phyloP scores from a whole-genome alignment of 2,113 vertebrate genomes.

The Trematocara unimaculatum region DNA sequence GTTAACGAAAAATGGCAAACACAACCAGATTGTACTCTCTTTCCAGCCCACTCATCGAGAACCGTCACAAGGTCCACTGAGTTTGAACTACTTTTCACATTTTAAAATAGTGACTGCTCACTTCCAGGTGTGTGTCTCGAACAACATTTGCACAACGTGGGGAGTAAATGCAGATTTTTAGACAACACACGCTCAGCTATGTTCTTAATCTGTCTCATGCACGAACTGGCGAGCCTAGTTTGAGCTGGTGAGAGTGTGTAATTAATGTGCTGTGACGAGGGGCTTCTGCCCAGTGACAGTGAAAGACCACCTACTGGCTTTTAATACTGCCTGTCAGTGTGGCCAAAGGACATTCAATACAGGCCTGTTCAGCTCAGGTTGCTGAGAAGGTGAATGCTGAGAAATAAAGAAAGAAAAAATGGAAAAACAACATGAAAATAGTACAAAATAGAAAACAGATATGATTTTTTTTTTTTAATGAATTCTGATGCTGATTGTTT shows the following conservation, averaged over 20 bases:
- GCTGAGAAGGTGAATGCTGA: constrained; percentile 5
- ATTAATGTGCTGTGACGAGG: constrained; percentile 67
- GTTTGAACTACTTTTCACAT: constrained; percentile 42
- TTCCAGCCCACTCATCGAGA: constrained; percentile 7
- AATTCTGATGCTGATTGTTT: not conserved
- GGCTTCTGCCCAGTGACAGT: constrained; percentile 66
- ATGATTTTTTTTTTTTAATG: not conserved
- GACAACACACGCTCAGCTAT: not conserved
- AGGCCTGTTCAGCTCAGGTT: constrained; percentile 29
- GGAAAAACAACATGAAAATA: not conserved
- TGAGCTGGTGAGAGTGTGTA: constrained; percentile 48
- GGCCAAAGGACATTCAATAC: constrained; percentile 48
- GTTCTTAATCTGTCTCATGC: constrained; percentile 6
- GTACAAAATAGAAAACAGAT: not conserved
- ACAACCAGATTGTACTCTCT: constrained; percentile 11
- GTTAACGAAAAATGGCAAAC: constrained; percentile 14
- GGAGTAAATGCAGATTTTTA: not conserved
- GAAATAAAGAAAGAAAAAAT: not conserved
- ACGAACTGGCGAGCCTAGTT: constrained; percentile 10
- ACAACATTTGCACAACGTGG: not conserved
- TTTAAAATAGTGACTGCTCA: constrained; percentile 45
- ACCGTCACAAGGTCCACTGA: not conserved
- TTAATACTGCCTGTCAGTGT: constrained; percentile 73
- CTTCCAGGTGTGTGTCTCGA: constrained; percentile 7
- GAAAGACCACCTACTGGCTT: constrained; percentile 69